Percentiles rank a stretch among this genome's conserved stretches.
Evolutionary conservation across 2,888 invertebrate species (phyloP).

Genomic region (Phyllotreta striolata): DNA sequence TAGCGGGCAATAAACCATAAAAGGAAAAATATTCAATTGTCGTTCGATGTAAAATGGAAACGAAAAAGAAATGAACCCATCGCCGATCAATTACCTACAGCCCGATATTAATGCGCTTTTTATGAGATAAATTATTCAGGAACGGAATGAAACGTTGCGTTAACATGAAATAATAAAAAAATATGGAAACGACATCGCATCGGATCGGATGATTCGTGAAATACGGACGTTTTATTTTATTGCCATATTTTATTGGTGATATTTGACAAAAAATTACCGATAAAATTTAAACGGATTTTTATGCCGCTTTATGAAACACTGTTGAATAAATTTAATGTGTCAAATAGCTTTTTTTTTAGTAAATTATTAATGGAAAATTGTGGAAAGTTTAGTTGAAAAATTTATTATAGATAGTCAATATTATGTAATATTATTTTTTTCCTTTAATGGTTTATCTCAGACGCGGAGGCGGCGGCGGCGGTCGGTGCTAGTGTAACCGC

Average conservation of each 20-base stretch:
- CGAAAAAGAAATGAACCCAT: conserved; percentile 33
- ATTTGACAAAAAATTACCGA: no score
- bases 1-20: conserved; percentile 23
- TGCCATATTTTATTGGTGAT: no score
- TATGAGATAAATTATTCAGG: conserved; percentile 41
- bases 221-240: no score
- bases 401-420: no score
- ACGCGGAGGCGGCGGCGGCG: conserved; percentile 4
- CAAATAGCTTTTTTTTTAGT: no score
- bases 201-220: conserved; percentile 29
- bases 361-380: no score
- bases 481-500: conserved; percentile 19
- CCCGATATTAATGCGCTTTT: conserved; percentile 37
- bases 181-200: conserved; percentile 26
- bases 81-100: conserved; percentile 39
- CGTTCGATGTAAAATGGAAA: conserved; percentile 33
- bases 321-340: no score
- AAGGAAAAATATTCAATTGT: conserved; percentile 39
- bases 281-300: no score
- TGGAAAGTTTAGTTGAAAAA: no score
- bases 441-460: background rate
- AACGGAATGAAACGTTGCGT: conserved; percentile 41
- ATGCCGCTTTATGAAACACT: no score
- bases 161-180: conserved; percentile 41
- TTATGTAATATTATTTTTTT: no score